Evolutionary conservation across 2,797 vertebrate species (phyloP).

Genomic region (Falco peregrinus): DNA sequence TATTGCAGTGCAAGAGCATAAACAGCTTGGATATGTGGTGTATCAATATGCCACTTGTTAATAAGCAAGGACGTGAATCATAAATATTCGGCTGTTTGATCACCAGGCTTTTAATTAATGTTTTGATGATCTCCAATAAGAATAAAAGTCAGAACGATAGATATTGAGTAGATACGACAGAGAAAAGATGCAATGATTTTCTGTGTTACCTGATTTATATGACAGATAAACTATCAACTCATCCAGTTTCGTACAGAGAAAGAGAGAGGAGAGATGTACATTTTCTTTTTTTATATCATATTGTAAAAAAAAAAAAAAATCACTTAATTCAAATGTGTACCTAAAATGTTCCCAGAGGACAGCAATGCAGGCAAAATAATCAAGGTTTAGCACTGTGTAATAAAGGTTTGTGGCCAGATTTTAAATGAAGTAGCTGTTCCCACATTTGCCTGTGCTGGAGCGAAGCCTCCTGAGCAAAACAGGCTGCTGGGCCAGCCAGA

Average conservation of each 20-base stretch:
- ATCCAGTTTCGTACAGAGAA: constrained; percentile 46
- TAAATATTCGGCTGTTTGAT: constrained; percentile 75
- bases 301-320: constrained; percentile 50
- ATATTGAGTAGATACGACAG: constrained; percentile 61
- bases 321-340: constrained; percentile 54
- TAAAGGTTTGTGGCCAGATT: constrained; percentile 33
- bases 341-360: constrained; percentile 56
- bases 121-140: constrained; percentile 77
- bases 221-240: constrained; percentile 70
- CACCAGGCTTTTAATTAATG: constrained; percentile 75
- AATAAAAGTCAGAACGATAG: constrained; percentile 72
- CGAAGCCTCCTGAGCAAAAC: background rate
- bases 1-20: constrained; percentile 61
- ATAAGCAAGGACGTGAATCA: constrained; percentile 71
- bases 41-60: constrained; percentile 75
- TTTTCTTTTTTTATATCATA: constrained; percentile 49
- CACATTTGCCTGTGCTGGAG: background rate
- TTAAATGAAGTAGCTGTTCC: background rate
- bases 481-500: background rate
- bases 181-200: constrained; percentile 70
- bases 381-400: background rate
- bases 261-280: constrained; percentile 23
- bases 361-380: background rate
- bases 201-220: constrained; percentile 70
- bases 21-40: constrained; percentile 65